phyloP scores from a whole-genome alignment of 2,797 vertebrate species.

The Mormyrus proboscirostris region DNA sequence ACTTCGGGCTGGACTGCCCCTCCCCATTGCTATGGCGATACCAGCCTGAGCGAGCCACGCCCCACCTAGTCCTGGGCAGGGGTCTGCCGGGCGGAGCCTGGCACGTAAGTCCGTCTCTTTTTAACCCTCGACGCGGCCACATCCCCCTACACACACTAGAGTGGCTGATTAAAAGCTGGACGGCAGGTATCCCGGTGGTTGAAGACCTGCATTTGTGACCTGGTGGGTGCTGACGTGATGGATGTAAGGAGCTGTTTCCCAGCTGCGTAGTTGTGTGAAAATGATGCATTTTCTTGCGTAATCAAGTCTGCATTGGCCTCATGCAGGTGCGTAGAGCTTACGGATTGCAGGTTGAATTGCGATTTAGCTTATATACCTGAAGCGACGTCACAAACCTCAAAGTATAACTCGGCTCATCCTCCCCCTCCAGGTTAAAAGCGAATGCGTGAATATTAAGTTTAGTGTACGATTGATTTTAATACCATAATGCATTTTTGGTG shows the following conservation, averaged over 20 bases:
- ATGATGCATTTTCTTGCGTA: neutral
- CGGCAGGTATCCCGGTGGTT: neutral
- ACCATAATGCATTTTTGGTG: neutral
- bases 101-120: constrained; percentile 56
- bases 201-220: neutral
- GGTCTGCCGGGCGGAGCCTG: constrained; percentile 69
- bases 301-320: neutral
- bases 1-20: constrained; percentile 59
- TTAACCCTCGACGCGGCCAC: neutral
- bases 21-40: constrained; percentile 63
- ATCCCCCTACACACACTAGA: neutral
- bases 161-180: neutral
- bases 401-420: neutral
- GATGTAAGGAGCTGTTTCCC: neutral
- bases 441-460: neutral
- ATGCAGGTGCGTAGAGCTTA: neutral
- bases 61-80: constrained; percentile 69
- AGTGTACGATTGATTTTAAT: neutral
- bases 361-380: neutral
- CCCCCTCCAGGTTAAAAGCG: neutral
- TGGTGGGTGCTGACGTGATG: neutral
- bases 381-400: neutral
- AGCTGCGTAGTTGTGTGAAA: neutral
- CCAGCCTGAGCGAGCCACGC: constrained; percentile 53
- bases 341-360: neutral